Evolutionary conservation across 2,113 vertebrate genomes (phyloP).

Genomic region (Xenopus laevis): DNA sequence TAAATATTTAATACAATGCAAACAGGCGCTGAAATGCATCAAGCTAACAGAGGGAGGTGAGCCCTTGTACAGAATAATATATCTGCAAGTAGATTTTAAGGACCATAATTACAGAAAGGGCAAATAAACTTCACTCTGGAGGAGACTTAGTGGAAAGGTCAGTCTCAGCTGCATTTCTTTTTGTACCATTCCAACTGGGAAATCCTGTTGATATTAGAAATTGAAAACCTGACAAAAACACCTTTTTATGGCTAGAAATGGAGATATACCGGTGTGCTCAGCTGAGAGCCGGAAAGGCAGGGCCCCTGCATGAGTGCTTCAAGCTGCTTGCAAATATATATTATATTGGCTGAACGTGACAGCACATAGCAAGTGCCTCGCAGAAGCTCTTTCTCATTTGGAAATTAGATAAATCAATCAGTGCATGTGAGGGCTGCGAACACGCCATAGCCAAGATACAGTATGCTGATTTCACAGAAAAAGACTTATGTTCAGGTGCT

Average conservation of each 20-base stretch:
- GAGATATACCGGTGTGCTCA: constrained; percentile 1
- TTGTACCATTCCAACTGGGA: constrained; percentile 10
- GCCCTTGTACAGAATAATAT: constrained; percentile 7
- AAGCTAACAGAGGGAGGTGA: constrained; percentile 28
- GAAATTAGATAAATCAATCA: constrained; percentile 1
- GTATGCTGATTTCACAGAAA: background rate
- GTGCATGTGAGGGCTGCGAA: background rate
- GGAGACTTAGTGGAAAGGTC: constrained; percentile 32
- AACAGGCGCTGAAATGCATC: constrained; percentile 45
- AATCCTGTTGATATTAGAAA: constrained; percentile 47
- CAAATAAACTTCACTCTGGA: constrained; percentile 21
- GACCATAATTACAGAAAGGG: constrained; percentile 29
- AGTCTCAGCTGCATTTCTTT: constrained; percentile 14
- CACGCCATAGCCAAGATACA: background rate
- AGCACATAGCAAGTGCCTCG: constrained; percentile 14
- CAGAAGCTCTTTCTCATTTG: constrained; percentile 9
- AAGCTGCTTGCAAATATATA: constrained; percentile 17
- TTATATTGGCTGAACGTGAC: constrained; percentile 30
- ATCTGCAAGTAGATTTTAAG: constrained; percentile 23
- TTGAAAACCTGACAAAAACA: constrained; percentile 39
- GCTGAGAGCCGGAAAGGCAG: constrained; percentile 4
- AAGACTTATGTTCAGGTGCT: background rate
- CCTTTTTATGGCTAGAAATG: constrained; percentile 10
- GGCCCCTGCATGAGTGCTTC: constrained; percentile 14
- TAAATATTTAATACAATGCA: constrained; percentile 56